Conservation (phyloP, 2,888 invertebrate species). For the Rhodophaea formosa region DNA sequence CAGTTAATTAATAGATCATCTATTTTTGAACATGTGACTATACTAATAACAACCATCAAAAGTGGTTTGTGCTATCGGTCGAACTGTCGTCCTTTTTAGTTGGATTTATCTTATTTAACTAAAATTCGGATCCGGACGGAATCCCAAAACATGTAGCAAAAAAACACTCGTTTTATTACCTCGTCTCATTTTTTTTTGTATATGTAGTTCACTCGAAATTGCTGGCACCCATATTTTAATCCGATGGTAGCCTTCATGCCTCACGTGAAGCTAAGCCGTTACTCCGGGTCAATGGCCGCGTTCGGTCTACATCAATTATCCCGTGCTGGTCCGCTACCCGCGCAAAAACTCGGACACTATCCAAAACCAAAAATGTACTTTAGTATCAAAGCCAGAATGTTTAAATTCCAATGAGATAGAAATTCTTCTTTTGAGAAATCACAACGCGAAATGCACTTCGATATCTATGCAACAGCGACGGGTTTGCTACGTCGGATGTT, state of each 20-base stretch:
- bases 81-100: no score
- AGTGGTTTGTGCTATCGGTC: no score
- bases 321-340: constrained; percentile 16
- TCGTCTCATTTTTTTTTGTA: neutral
- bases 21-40: no score
- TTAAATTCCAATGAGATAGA: neutral
- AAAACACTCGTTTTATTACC: neutral
- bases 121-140: no score
- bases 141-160: no score
- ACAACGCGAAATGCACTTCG: constrained; percentile 2
- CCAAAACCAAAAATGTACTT: constrained; percentile 2
- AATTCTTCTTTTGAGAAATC: neutral
- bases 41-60: no score
- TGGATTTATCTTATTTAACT: no score
- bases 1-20: no score
- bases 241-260: constrained; percentile 17
- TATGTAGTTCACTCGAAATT: neutral
- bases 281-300: constrained; percentile 26
- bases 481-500: neutral
- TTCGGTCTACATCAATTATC: constrained; percentile 27
- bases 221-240: neutral
- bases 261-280: constrained; percentile 25
- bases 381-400: neutral
- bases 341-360: constrained; percentile 13
- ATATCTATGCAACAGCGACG: constrained; percentile 2